Evolutionary conservation across 2,113 vertebrate species (phyloP), one percentile per base, ranked within the genome.

Genomic region (Oreamnos americanus): DNA sequence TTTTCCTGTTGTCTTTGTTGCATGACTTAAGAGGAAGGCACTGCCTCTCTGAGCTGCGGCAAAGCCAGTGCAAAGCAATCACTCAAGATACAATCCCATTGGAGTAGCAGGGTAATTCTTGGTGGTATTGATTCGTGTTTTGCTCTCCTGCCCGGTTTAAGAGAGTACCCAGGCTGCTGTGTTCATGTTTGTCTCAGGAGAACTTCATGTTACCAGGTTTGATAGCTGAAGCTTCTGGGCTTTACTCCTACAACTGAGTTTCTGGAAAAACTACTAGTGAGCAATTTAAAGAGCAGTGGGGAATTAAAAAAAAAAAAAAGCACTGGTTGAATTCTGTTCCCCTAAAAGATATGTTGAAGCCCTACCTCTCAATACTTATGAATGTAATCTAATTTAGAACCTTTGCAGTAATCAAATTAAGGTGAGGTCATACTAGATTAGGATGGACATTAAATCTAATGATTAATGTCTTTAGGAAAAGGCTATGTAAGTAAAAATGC

Each of bases 1-100:
- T 64, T 94, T 97, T 97, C 86, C 89, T 90, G 25, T 98, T 97
- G 91, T 96, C 88, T 98, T 74, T 95, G 96, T 85, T 81, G 95
- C 92, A 47, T 78, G 49, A 60, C 83, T 74, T 43, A 58, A 88
- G 51, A 60, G 49, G 45, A n/a, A 86, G 36, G 28, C 19, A 60
- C 23, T n/a, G 23, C 43, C 78, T 87, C 23, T 39, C 36, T 67
- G 28, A 94, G 87, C 39, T 30, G 6, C 4, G 39, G 9, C 74
- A 16, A 89, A 87, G 28, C 23, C 13, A 9, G 16, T 26, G 9
- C 45, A 67, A 85, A 94, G 30, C 49, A 71, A 21, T 96, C 36
- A 74, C 60, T 55, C 39, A 82, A 67, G 62, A 81, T 10, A 26
- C 1, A 28, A 47, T 83, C 49, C 81, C 5, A 7, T 62, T 33